Percentiles rank a stretch among this genome's conserved stretches.
Conservation (phyloP, 2,113 vertebrate genomes). For the Sylvia atricapilla region DNA sequence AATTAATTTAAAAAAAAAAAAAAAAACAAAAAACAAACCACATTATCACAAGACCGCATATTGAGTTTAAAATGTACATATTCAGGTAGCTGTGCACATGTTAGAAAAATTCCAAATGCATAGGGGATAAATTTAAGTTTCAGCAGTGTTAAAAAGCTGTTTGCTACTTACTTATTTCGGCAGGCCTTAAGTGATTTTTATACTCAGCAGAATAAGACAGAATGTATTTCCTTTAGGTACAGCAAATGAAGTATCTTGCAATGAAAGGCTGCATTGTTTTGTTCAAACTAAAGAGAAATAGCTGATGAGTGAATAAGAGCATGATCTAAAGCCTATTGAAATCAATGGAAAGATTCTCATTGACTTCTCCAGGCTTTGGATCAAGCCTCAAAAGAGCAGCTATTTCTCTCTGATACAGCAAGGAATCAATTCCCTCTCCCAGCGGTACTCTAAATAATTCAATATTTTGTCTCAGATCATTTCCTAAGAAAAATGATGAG, state of each 20-base stretch:
- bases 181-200: background rate
- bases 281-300: constrained; percentile 20
- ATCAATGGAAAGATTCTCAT: constrained; percentile 52
- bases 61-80: background rate
- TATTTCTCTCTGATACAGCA: constrained; percentile 59
- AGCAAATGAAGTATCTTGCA: background rate
- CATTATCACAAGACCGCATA: fast-evolving
- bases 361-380: constrained; percentile 55
- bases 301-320: constrained; percentile 27
- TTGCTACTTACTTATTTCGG: background rate
- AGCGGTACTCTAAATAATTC: constrained; percentile 63
- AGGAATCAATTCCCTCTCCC: constrained; percentile 64
- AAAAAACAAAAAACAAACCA: no score
- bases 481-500: constrained; percentile 61
- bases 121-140: background rate
- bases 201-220: background rate
- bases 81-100: background rate
- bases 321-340: constrained; percentile 46
- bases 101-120: background rate
- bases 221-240: background rate
- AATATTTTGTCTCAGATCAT: constrained; percentile 66
- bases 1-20: background rate
- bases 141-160: background rate
- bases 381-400: constrained; percentile 62
- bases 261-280: constrained; percentile 40